Percentiles rank a stretch among this genome's conserved stretches.
Conservation (phyloP, 2,113 vertebrate species). For the Hippocampus mohnikei region DNA sequence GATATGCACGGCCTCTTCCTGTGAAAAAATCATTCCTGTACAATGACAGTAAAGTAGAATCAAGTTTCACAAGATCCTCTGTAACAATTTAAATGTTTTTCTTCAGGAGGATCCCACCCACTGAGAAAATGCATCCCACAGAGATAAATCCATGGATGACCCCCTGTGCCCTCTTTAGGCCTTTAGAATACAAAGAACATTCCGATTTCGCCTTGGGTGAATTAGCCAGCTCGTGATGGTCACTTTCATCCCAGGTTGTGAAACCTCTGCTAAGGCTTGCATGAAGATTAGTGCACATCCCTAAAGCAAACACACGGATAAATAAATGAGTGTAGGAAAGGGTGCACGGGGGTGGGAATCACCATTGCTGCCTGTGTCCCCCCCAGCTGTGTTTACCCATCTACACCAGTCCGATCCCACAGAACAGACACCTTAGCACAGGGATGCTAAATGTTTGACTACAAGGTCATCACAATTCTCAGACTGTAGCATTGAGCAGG, state of each 20-base stretch:
- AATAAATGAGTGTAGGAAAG: conserved; percentile 36
- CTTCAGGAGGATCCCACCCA: conserved; percentile 49
- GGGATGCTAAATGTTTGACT: not conserved
- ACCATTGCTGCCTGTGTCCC: conserved; percentile 11
- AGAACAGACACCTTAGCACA: conserved; percentile 37
- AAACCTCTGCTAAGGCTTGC: conserved; percentile 37
- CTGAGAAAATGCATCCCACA: conserved; percentile 27
- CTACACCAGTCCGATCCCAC: conserved; percentile 61
- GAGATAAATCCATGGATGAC: conserved; percentile 39
- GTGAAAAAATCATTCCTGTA: not conserved
- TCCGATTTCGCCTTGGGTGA: conserved; percentile 47
- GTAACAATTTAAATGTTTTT: not conserved
- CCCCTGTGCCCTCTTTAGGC: conserved; percentile 7
- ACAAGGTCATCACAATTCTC: not conserved
- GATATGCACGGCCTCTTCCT: not conserved
- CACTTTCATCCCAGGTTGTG: conserved; percentile 50
- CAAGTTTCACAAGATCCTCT: too few relatives aligned
- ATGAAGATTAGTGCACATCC: conserved; percentile 70
- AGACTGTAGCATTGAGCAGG: not conserved
- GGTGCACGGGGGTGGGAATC: not conserved
- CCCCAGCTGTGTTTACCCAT: conserved; percentile 59
- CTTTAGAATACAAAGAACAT: conserved; percentile 38
- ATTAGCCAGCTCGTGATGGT: conserved; percentile 38
- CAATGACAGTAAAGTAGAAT: too few relatives aligned
- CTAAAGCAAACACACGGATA: conserved; percentile 68